These are phyloP conservation scores for Diorhabda sublineata DNA, from an alignment of 1,140 invertebrate species.

Conservation along the genomic window DNA sequence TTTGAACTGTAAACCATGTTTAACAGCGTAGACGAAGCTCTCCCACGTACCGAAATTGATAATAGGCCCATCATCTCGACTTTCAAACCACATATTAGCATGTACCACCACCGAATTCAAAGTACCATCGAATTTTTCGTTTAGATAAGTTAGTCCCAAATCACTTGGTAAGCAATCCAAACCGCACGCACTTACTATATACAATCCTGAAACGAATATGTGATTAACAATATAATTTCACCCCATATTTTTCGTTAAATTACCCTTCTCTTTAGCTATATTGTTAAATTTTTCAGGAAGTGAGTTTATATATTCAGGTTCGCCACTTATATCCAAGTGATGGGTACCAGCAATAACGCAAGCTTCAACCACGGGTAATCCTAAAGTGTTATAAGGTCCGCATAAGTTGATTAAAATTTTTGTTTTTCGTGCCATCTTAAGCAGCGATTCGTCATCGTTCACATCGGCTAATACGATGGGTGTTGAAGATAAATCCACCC, in stretches of 20 bases:
- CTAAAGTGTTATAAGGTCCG: slow-evolving; percentile 84
- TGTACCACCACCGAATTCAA: slow-evolving; percentile 75
- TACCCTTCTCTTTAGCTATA: slow-evolving; percentile 67
- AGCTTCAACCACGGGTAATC: slow-evolving; percentile 84
- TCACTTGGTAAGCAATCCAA: slow-evolving; percentile 87
- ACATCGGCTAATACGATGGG: slow-evolving; percentile 75
- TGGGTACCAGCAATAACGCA: slow-evolving; percentile 76
- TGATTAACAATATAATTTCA: no score
- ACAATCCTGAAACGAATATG: slow-evolving; percentile 52
- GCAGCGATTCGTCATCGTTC: slow-evolving; percentile 63
- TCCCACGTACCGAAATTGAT: slow-evolving; percentile 80
- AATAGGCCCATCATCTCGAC: slow-evolving; percentile 33
- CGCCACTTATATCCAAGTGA: slow-evolving; percentile 88
- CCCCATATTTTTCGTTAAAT: neutral
- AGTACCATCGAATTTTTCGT: slow-evolving; percentile 68
- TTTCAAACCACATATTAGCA: slow-evolving; percentile 48
- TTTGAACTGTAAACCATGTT: no score
- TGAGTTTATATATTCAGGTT: slow-evolving; percentile 79
- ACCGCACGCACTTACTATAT: slow-evolving; percentile 84
- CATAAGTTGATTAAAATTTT: slow-evolving; percentile 80
- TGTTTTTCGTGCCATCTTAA: slow-evolving; percentile 68
- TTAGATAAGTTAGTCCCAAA: slow-evolving; percentile 70
- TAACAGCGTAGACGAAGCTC: neutral
- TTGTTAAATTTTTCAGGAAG: slow-evolving; percentile 69
- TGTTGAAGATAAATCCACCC: slow-evolving; percentile 56